Base-by-base conservation (phyloP, 2,113 vertebrate genomes). In the Recurvirostra avosetta region DNA sequence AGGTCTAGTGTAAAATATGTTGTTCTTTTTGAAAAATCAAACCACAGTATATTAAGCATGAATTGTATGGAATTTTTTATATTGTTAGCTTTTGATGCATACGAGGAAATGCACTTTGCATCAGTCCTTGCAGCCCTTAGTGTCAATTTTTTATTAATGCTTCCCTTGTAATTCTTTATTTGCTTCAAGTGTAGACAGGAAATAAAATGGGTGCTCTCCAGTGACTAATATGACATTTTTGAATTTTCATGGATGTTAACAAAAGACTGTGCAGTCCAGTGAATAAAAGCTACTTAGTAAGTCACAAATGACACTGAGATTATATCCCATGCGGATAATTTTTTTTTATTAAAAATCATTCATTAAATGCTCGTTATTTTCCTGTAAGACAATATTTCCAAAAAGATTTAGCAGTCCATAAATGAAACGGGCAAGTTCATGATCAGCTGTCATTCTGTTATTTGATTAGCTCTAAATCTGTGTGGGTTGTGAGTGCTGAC, bases 81-180 rank as follows among this genome's bases (percentile, higher is more conserved):
- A 38, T 27, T 50, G 27, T 75, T 94, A 92, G 40, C 5, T 61
- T 53, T 82, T 82, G 65, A 65, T 85, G 73, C 4, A 43, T 67
- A 77, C 0, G 45, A 82, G 84, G 63, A 89, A 85, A 90, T 65
- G 72, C 72, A 91, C 86, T 97, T 96, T 89, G 56, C 73, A 83
- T 80, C 45, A 81, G 62, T 43, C 34, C 88, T 89, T 88, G n/a
- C 34, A 96, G 86, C 41, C 52, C 5, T 50, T 74, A 49, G 79
- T 61, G 56, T 84, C 66, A 55, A 61, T 95, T 96, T 94, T 96
- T 96, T 92, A 89, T 96, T 96, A 96, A 90, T 82, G 61, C 52
- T 96, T 96, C 82, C 20, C 12, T 83, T 84, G 61, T 88, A 94
- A 94, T 94, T 96, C 96, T 95, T 41, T 77, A 47, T 96, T 93